These are phyloP conservation scores for Decapterus maruadsi DNA, from an alignment of 2,797 vertebrate genomes.

Conservation along the genomic window DNA sequence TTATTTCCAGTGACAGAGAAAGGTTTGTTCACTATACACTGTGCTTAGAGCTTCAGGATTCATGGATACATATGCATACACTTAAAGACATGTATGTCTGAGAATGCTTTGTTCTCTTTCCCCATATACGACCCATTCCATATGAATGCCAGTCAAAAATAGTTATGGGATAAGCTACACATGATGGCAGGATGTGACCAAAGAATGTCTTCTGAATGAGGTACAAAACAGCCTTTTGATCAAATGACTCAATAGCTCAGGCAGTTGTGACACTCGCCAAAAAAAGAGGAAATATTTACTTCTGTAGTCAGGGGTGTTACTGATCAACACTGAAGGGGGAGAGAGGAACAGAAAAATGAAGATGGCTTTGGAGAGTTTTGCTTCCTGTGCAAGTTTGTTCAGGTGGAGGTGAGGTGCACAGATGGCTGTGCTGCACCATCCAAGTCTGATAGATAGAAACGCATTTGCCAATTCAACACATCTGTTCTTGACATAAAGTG, in stretches of 20 bases:
- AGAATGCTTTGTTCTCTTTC: constrained; percentile 24
- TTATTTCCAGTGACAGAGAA: constrained; percentile 64
- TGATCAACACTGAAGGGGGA: too few species aligned
- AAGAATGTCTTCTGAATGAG: neutral
- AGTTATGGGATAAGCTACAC: neutral
- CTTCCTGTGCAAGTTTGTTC: neutral
- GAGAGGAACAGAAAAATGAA: too few species aligned
- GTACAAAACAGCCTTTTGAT: neutral
- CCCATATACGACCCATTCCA: neutral
- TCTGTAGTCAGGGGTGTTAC: neutral
- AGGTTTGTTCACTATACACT: constrained; percentile 52
- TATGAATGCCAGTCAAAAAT: constrained; percentile 3
- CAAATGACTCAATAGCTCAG: neutral
- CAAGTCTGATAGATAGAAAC: too few species aligned
- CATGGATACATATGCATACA: constrained; percentile 8
- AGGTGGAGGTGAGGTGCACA: neutral
- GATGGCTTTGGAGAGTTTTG: too few species aligned
- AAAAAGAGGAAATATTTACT: neutral
- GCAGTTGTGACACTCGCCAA: neutral
- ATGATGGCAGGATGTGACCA: constrained; percentile 5
- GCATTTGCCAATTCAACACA: too few species aligned
- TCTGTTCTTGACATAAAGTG: neutral
- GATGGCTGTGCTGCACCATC: too few species aligned
- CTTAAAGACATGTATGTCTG: constrained; percentile 1
- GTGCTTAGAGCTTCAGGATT: constrained; percentile 24